These are phyloP conservation scores for Cyclophora punctaria DNA, from an alignment of 2,888 invertebrate genomes.

Conservation along the genomic window DNA sequence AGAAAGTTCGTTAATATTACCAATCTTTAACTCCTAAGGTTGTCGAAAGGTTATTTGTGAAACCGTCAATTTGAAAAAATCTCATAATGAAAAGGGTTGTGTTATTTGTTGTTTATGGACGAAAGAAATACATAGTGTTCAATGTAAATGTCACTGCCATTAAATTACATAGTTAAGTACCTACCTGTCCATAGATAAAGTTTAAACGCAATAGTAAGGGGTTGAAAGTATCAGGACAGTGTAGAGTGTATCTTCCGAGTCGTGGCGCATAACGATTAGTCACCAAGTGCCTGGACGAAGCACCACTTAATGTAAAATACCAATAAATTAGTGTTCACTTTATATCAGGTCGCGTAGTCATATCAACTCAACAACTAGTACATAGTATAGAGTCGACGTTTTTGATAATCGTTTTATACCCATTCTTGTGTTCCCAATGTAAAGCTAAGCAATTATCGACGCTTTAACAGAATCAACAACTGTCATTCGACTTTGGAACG, in stretches of 20 bases:
- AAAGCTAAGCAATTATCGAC: slow-evolving; percentile 33
- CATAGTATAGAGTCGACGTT: slow-evolving; percentile 37
- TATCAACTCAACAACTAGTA: slow-evolving; percentile 50
- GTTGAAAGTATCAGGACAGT: slow-evolving; percentile 1
- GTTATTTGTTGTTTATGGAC: too few species aligned
- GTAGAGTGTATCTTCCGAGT: slow-evolving; percentile 16
- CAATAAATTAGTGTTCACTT: slow-evolving; percentile 49
- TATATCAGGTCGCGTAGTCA: slow-evolving; percentile 51
- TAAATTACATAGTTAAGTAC: too few species aligned
- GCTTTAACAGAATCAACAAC: slow-evolving; percentile 45
- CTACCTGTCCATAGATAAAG: too few species aligned
- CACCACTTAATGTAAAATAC: slow-evolving; percentile 10
- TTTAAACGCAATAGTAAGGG: too few species aligned
- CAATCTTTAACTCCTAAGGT: too few species aligned
- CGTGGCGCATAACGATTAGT: slow-evolving; percentile 17
- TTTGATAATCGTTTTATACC: slow-evolving; percentile 39
- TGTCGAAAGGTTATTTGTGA: too few species aligned
- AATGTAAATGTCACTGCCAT: too few species aligned
- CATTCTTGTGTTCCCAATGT: slow-evolving; percentile 29
- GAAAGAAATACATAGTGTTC: too few species aligned
- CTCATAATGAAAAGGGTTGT: too few species aligned
- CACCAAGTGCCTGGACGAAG: slow-evolving; percentile 53
- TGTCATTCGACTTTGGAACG: slow-evolving; percentile 29
- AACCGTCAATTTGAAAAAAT: too few species aligned
- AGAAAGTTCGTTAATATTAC: too few species aligned